phyloP scores from a whole-genome alignment of 2,888 invertebrate species.

The Pterostichus madidus region DNA sequence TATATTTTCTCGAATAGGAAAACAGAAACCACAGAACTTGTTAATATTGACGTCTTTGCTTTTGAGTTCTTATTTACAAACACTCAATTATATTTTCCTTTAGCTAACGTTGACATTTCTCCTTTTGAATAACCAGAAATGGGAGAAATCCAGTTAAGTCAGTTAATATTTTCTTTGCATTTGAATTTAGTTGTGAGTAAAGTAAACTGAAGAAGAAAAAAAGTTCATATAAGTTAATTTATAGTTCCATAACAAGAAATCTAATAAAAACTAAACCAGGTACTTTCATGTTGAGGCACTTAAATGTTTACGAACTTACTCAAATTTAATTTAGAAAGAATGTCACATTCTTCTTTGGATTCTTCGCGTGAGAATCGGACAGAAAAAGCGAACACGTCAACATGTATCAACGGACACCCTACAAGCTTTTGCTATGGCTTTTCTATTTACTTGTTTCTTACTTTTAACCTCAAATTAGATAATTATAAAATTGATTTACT shows the following conservation, averaged over 20 bases:
- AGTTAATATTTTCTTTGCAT: constrained; percentile 37
- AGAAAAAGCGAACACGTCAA: constrained; percentile 10
- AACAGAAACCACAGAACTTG: not conserved
- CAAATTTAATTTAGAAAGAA: constrained; percentile 63
- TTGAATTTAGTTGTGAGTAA: constrained; percentile 32
- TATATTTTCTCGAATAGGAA: not conserved
- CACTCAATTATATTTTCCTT: constrained; percentile 35
- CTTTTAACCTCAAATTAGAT: not conserved
- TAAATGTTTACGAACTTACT: constrained; percentile 61
- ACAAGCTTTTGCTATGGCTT: too few species aligned
- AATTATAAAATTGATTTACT: too few species aligned
- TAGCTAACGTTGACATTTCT: constrained; percentile 8
- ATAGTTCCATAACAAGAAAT: constrained; percentile 55
- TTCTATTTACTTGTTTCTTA: not conserved
- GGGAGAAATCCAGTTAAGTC: constrained; percentile 1
- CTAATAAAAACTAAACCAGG: constrained; percentile 60
- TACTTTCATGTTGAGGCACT: constrained; percentile 52
- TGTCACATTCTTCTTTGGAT: constrained; percentile 57
- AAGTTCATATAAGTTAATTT: constrained; percentile 47
- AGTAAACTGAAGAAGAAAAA: constrained; percentile 17
- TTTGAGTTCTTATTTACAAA: constrained; percentile 8
- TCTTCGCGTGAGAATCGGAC: constrained; percentile 35
- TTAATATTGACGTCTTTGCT: not conserved
- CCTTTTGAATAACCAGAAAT: constrained; percentile 19
- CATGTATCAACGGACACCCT: not conserved